Evolutionary conservation across 2,113 vertebrate genomes (phyloP).

Genomic region (Fulmarus glacialis): DNA sequence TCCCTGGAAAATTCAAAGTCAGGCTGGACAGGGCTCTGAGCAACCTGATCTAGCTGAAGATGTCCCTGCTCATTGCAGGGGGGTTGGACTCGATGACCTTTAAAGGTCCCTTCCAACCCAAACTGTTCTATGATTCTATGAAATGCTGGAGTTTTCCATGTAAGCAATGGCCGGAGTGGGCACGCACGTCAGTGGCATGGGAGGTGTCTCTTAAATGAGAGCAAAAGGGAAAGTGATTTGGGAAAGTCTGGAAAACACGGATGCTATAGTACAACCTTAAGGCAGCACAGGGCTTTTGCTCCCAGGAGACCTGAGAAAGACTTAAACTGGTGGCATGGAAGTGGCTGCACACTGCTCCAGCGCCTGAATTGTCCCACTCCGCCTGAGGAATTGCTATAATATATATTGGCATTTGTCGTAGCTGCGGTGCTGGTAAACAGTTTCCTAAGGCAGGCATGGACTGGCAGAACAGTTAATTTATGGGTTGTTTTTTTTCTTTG

Average conservation of each 20-base stretch:
- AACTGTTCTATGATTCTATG: too few relatives aligned
- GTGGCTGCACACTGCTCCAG: background rate
- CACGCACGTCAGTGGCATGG: background rate
- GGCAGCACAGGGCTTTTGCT: background rate
- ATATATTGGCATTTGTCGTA: fast-evolving
- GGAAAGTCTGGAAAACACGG: background rate
- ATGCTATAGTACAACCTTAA: background rate
- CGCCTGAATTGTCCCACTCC: background rate
- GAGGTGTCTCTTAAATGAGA: background rate
- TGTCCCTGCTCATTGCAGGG: too few relatives aligned
- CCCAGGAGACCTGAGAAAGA: background rate
- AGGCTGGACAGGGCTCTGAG: too few relatives aligned
- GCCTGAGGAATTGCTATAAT: background rate
- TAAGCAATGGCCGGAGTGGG: background rate
- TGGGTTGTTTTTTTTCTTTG: background rate
- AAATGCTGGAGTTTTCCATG: background rate
- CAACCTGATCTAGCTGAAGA: too few relatives aligned
- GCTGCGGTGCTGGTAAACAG: background rate
- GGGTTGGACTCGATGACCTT: too few relatives aligned
- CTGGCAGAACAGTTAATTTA: background rate
- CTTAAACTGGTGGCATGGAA: background rate
- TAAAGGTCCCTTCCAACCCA: too few relatives aligned
- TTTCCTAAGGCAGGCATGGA: background rate
- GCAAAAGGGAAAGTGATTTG: background rate
- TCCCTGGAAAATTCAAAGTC: too few relatives aligned